phyloP scores from a whole-genome alignment of 2,797 vertebrate species.

The Peromyscus melanophrys region DNA sequence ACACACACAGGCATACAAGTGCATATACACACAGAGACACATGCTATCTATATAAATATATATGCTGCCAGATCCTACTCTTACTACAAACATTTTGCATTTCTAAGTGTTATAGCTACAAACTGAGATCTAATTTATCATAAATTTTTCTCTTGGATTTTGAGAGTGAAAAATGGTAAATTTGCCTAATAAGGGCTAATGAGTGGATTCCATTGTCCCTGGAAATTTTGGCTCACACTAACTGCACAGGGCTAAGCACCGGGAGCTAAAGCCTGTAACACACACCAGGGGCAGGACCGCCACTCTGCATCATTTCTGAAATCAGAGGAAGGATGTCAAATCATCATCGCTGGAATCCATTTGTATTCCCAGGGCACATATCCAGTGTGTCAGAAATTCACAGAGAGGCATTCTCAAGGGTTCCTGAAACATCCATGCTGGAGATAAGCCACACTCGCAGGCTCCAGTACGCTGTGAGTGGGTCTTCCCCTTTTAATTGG shows the following conservation, averaged over 20 bases:
- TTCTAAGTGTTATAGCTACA: not conserved
- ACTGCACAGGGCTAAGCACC: not conserved
- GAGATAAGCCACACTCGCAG: not conserved
- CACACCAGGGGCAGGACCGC: not conserved
- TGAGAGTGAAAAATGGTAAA: not conserved
- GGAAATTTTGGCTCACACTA: not conserved
- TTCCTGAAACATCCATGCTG: not conserved
- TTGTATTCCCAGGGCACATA: not conserved
- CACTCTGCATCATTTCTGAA: not conserved
- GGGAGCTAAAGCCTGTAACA: not conserved
- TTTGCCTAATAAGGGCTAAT: not conserved
- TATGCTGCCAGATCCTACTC: not conserved
- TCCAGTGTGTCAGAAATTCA: not conserved
- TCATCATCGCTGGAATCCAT: not conserved
- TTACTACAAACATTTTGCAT: not conserved
- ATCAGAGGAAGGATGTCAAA: slow-evolving; percentile 22
- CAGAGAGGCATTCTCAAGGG: not conserved
- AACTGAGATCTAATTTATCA: not conserved
- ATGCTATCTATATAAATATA: not conserved
- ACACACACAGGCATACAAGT: not conserved
- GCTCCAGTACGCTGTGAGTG: not conserved
- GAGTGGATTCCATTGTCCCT: not conserved
- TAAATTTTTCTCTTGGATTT: not conserved
- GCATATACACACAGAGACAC: not conserved
- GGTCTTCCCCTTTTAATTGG: not conserved